Percentiles rank a stretch among this genome's conserved stretches.
Conservation (phyloP, 1,140 invertebrate species). For the Lineus longissimus region DNA sequence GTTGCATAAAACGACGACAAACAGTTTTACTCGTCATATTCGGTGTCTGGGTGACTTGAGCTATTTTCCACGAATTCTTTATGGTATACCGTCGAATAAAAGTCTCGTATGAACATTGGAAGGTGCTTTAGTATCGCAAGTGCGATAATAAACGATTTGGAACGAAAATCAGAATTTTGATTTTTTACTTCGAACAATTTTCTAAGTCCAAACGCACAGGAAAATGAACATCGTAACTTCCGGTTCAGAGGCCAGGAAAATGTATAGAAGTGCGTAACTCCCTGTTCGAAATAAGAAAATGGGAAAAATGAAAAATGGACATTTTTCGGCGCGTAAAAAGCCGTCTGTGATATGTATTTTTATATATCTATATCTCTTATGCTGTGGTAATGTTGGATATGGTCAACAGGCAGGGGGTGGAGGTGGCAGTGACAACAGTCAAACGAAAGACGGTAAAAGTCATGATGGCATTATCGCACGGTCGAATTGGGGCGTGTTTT, state of each 20-base stretch:
- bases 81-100: neutral
- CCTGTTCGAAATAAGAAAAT: neutral
- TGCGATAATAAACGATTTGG: constrained; percentile 1
- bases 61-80: constrained; percentile 4
- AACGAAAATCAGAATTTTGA: neutral
- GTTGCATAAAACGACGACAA: constrained; percentile 2
- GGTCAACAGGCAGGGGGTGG: neutral
- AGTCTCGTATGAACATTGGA: neutral
- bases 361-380: neutral
- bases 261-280: neutral
- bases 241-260: neutral
- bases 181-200: too few species aligned
- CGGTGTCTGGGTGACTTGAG: neutral
- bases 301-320: neutral
- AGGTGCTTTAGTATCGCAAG: neutral
- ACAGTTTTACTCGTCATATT: constrained; percentile 8
- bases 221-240: neutral
- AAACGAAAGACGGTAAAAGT: neutral
- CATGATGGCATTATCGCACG: neutral
- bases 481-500: constrained; percentile 6
- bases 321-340: neutral
- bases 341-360: neutral
- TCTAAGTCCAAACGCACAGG: neutral
- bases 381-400: constrained; percentile 5
- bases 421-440: neutral